phyloP scores from a whole-genome alignment of 2,888 invertebrate genomes.

The Chrysina gloriosa region DNA sequence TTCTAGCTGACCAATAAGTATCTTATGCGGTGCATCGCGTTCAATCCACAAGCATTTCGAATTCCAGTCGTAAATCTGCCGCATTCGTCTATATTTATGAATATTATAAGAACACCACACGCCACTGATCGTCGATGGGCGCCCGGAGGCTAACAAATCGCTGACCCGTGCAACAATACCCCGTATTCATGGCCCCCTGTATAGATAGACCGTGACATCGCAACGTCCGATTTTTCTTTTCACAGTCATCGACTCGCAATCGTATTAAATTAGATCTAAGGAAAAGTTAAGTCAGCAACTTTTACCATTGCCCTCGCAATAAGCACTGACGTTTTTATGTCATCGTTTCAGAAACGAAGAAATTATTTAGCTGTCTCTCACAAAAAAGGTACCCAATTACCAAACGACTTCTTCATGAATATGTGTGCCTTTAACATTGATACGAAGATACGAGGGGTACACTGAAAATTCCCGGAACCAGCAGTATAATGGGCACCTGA shows the following conservation, averaged over 20 bases:
- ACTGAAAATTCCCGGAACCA: too few relatives aligned
- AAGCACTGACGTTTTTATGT: background rate
- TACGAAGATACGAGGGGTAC: too few relatives aligned
- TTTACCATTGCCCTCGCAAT: background rate
- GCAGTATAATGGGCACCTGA: too few relatives aligned
- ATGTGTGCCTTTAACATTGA: too few relatives aligned
- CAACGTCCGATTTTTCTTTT: constrained; percentile 1
- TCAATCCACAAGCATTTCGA: constrained; percentile 3
- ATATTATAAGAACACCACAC: constrained; percentile 38
- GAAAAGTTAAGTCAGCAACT: constrained; percentile 8
- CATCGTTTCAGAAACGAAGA: too few relatives aligned
- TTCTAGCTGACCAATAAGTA: too few relatives aligned
- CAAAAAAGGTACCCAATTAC: too few relatives aligned
- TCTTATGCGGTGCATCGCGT: constrained; percentile 7
- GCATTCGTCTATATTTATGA: constrained; percentile 34
- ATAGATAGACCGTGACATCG: constrained; percentile 13
- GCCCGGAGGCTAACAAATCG: constrained; percentile 49
- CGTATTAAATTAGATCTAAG: constrained; percentile 1
- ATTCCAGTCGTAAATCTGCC: constrained; percentile 12
- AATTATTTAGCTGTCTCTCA: too few relatives aligned
- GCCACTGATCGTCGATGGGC: constrained; percentile 47
- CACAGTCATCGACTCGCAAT: background rate
- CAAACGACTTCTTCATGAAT: too few relatives aligned
- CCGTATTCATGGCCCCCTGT: background rate
- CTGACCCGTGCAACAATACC: constrained; percentile 49